Evolutionary conservation across 1,140 invertebrate species (phyloP).

Genomic region (Tetramorium alpestre): DNA sequence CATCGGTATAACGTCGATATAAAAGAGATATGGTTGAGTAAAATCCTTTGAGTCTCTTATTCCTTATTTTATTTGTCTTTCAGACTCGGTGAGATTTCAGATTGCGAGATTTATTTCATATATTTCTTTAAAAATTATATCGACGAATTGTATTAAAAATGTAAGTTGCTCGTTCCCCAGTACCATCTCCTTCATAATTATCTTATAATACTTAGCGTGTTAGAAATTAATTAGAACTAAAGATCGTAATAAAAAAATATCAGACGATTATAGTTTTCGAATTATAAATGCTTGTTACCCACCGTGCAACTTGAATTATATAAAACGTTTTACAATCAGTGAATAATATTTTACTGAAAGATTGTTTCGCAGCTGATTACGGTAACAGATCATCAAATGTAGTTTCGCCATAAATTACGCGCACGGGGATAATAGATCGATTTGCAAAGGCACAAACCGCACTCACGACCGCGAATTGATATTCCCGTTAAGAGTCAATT

Average conservation of each 20-base stretch:
- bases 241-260: neutral
- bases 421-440: neutral
- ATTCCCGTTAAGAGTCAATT: neutral
- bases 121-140: conserved; percentile 4
- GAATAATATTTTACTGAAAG: neutral
- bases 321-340: neutral
- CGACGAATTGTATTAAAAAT: neutral
- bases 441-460: conserved; percentile 34
- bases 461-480: conserved; percentile 34
- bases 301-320: neutral
- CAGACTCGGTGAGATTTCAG: no score
- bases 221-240: neutral
- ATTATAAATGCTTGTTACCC: neutral
- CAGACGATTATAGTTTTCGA: neutral
- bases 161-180: neutral
- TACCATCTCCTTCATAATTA: neutral
- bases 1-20: neutral
- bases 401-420: conserved; percentile 26
- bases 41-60: neutral
- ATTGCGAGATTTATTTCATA: neutral
- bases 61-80: neutral
- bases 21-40: neutral
- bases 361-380: conserved; percentile 15
- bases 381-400: conserved; percentile 1
- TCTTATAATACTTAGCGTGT: neutral